Evolutionary conservation across 2,888 invertebrate genomes (phyloP).

Genomic region (Thymelicus lineola): DNA sequence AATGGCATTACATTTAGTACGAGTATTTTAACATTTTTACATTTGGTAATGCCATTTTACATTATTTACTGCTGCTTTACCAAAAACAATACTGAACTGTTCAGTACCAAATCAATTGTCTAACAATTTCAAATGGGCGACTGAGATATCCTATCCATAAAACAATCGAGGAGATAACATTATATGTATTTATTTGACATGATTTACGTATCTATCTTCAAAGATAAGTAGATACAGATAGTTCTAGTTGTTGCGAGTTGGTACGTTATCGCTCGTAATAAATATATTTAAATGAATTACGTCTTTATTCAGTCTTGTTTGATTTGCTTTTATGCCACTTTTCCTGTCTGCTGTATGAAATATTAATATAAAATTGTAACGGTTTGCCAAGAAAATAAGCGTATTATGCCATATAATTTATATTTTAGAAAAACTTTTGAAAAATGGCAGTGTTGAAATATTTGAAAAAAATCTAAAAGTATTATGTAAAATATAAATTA

Average conservation of each 20-base stretch:
- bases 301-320: conserved; percentile 35
- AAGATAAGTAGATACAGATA: neutral
- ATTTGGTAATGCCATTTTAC: neutral
- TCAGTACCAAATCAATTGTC: too few species aligned
- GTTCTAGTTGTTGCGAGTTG: neutral
- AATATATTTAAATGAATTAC: conserved; percentile 4
- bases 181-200: conserved; percentile 3
- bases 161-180: neutral
- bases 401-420: conserved; percentile 9
- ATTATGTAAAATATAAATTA: neutral
- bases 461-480: neutral
- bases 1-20: conserved; percentile 11
- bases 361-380: neutral
- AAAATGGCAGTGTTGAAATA: conserved; percentile 25
- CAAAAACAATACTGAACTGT: too few species aligned
- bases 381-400: neutral
- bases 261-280: neutral
- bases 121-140: neutral
- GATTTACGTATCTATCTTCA: neutral
- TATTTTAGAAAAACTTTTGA: conserved; percentile 14
- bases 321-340: neutral
- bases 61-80: too few species aligned
- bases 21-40: conserved; percentile 2
- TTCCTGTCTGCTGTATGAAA: neutral
- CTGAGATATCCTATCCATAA: neutral